Evolutionary conservation across 1,140 invertebrate species (phyloP).

Genomic region (Aricia agestis): DNA sequence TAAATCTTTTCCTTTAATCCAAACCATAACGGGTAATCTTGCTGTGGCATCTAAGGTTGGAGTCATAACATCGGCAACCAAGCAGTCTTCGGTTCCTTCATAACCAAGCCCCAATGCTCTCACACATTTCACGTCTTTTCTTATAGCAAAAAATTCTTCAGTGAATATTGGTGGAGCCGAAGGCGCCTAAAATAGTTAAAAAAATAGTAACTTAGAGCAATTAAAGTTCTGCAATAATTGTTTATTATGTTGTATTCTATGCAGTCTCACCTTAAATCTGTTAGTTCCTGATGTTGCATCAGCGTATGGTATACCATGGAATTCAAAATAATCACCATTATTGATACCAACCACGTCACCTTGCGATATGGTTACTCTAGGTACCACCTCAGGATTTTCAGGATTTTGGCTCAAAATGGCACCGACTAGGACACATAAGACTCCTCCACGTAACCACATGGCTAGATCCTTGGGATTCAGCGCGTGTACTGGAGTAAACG

Average conservation of each 20-base stretch:
- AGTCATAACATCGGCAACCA: constrained; percentile 48
- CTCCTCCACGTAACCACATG: constrained; percentile 11
- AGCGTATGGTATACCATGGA: constrained; percentile 60
- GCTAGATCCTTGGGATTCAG: background rate
- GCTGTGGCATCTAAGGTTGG: constrained; percentile 34
- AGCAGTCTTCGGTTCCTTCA: constrained; percentile 65
- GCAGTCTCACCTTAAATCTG: constrained; percentile 51
- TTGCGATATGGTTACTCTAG: constrained; percentile 46
- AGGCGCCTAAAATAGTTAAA: constrained; percentile 49
- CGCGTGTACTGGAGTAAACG: background rate
- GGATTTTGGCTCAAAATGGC: constrained; percentile 29
- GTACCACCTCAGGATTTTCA: constrained; percentile 13
- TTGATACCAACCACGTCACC: constrained; percentile 45
- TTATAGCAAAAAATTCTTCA: constrained; percentile 45
- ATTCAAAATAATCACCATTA: constrained; percentile 46
- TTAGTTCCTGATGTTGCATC: constrained; percentile 54
- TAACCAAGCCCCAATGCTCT: constrained; percentile 46
- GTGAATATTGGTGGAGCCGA: constrained; percentile 46
- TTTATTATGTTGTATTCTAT: too few relatives aligned
- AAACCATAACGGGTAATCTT: constrained; percentile 60
- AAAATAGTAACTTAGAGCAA: constrained; percentile 15
- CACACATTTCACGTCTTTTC: constrained; percentile 53
- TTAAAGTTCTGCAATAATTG: too few relatives aligned
- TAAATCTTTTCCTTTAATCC: constrained; percentile 63
- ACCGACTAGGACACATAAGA: constrained; percentile 33